phyloP scores from a whole-genome alignment of 2,797 vertebrate species.

The Sebastes iracundus region DNA sequence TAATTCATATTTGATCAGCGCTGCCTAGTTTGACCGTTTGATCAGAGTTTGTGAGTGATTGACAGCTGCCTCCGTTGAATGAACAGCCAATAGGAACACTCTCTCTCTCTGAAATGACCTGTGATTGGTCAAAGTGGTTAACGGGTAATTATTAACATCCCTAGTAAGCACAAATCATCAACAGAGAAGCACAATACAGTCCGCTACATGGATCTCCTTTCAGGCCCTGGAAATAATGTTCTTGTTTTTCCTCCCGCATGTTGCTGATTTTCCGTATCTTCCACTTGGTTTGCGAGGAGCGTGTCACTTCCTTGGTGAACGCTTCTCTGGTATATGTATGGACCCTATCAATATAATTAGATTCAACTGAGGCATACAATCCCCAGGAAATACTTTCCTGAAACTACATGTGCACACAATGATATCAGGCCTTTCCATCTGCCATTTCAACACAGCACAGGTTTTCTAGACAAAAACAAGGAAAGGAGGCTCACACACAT shows the following conservation, averaged over 20 bases:
- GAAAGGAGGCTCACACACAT: slow-evolving; percentile 41
- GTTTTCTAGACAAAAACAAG: slow-evolving; percentile 64
- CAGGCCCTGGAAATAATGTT: slow-evolving; percentile 1
- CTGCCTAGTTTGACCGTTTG: no score
- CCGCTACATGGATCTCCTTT: background rate
- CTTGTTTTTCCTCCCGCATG: slow-evolving; percentile 34
- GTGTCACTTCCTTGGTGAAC: slow-evolving; percentile 46
- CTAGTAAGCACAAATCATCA: background rate
- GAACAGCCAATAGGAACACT: no score
- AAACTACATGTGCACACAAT: slow-evolving; percentile 53
- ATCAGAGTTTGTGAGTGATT: no score
- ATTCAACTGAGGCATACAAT: slow-evolving; percentile 67
- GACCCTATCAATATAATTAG: slow-evolving; percentile 67
- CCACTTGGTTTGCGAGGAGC: slow-evolving; percentile 25
- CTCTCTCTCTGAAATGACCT: no score
- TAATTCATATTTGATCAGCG: no score
- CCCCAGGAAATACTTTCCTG: slow-evolving; percentile 49
- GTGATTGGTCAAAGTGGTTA: no score
- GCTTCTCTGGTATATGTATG: slow-evolving; percentile 44
- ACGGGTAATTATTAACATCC: no score
- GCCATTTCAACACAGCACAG: slow-evolving; percentile 60
- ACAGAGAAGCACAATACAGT: background rate
- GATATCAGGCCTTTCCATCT: slow-evolving; percentile 67
- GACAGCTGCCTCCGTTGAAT: no score
- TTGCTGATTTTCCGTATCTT: slow-evolving; percentile 61